These are phyloP conservation scores for Brachionus koreanus DNA, from an alignment of 1,140 invertebrate genomes.

Conservation along the genomic window DNA sequence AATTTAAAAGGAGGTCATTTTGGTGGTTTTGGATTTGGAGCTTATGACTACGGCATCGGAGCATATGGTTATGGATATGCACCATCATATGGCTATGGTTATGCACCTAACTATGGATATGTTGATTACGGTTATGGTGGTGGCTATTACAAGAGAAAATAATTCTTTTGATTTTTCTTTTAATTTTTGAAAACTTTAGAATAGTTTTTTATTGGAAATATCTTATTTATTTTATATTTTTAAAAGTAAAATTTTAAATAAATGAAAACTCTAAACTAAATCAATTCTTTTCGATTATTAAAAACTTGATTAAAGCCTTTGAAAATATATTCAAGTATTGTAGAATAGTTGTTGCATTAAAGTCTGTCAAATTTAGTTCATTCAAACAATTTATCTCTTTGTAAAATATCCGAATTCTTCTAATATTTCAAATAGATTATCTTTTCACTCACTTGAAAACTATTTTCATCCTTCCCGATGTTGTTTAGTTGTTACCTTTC, in stretches of 20 bases:
- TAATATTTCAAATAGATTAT: background rate
- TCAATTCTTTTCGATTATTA: too few relatives aligned
- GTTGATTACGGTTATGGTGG: background rate
- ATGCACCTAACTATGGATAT: background rate
- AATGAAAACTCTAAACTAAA: too few relatives aligned
- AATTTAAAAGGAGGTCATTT: too few relatives aligned
- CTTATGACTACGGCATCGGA: too few relatives aligned
- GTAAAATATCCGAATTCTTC: background rate
- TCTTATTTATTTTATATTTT: background rate
- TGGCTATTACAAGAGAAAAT: background rate
- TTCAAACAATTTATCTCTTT: background rate
- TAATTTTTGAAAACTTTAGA: background rate
- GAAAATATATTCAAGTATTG: too few relatives aligned
- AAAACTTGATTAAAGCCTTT: too few relatives aligned
- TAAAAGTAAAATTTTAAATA: background rate
- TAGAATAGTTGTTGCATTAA: background rate
- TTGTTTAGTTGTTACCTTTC: background rate
- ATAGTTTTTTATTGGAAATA: background rate
- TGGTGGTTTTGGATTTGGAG: too few relatives aligned
- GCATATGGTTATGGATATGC: too few relatives aligned
- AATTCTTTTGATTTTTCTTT: background rate
- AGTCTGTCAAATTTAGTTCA: background rate
- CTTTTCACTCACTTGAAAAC: background rate
- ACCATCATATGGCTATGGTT: background rate
- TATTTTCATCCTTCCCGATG: background rate